These are phyloP conservation scores for Cetonia aurata DNA, from an alignment of 2,888 invertebrate species.

Conservation along the genomic window DNA sequence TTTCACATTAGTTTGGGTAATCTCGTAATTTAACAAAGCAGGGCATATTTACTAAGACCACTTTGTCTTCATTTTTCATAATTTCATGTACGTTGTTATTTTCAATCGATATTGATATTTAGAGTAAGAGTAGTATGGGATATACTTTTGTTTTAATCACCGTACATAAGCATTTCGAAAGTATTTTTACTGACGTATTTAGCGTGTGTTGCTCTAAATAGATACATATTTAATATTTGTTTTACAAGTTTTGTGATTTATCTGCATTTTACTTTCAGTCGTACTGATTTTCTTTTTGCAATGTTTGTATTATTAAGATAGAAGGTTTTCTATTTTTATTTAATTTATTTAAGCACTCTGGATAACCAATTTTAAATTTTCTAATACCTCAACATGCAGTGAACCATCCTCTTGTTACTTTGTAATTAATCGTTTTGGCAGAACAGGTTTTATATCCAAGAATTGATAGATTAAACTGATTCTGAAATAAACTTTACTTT, in stretches of 20 bases:
- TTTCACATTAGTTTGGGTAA: slow-evolving; percentile 18
- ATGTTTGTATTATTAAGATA: slow-evolving; percentile 21
- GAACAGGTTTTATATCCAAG: slow-evolving; percentile 1
- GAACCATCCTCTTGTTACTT: slow-evolving; percentile 50
- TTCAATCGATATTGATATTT: slow-evolving; percentile 28
- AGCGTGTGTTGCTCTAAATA: slow-evolving; percentile 11
- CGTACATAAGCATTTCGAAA: slow-evolving; percentile 15
- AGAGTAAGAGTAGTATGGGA: slow-evolving; percentile 43
- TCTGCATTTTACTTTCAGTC: slow-evolving; percentile 42
- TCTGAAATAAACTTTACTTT: no score
- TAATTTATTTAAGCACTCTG: slow-evolving; percentile 37
- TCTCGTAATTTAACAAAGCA: slow-evolving; percentile 44
- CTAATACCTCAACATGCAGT: slow-evolving; percentile 44
- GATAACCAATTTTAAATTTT: slow-evolving; percentile 24
- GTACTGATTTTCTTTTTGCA: slow-evolving; percentile 35
- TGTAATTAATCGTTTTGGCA: slow-evolving; percentile 20
- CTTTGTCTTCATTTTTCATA: slow-evolving; percentile 42
- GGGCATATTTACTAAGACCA: slow-evolving; percentile 45
- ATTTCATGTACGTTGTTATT: slow-evolving; percentile 29
- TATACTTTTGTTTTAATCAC: slow-evolving; percentile 33
- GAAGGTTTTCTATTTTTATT: slow-evolving; percentile 1
- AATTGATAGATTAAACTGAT: neutral
- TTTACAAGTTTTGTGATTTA: neutral
- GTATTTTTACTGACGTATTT: slow-evolving; percentile 31
- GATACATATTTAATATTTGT: slow-evolving; percentile 1